A percentile compares a stretch with the other conserved stretches of the same genome.
Conservation (phyloP, 2,113 vertebrate genomes). For the Hassar affinis region DNA sequence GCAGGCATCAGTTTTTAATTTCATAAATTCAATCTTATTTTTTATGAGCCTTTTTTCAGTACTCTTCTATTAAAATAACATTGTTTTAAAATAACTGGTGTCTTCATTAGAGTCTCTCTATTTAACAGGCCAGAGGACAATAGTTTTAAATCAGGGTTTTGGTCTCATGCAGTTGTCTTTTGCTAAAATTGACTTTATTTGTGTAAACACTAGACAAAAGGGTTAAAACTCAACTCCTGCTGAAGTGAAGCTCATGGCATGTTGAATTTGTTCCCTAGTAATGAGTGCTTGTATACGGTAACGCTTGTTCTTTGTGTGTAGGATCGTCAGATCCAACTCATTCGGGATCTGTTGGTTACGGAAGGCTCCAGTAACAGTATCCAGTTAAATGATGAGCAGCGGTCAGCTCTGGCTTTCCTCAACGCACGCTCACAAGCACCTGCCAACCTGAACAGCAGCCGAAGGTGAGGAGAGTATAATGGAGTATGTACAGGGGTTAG, state of each 20-base stretch:
- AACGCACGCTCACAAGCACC: slow-evolving; percentile 75
- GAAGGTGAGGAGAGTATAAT: slow-evolving; percentile 70
- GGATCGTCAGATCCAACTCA: slow-evolving; percentile 95
- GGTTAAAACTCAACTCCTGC: neutral
- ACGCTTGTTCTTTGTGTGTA: slow-evolving; percentile 55
- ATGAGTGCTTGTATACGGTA: neutral
- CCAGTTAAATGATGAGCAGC: slow-evolving; percentile 94
- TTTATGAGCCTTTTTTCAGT: no score
- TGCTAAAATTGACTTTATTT: neutral
- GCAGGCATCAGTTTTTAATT: no score
- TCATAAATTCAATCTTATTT: no score
- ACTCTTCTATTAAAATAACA: no score
- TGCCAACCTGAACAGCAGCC: slow-evolving; percentile 73
- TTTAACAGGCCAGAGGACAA: neutral
- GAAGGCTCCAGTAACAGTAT: slow-evolving; percentile 89
- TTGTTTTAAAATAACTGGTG: neutral
- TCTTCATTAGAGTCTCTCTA: neutral
- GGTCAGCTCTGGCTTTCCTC: slow-evolving; percentile 89
- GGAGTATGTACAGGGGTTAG: no score
- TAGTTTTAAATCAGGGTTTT: neutral
- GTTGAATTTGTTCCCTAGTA: neutral
- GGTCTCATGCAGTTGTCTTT: neutral
- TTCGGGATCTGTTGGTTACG: slow-evolving; percentile 88
- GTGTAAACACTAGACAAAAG: neutral
- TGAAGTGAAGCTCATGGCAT: neutral